Evolutionary conservation across 2,113 vertebrate species (phyloP), one percentile per base, ranked within the genome.

Genomic region (Silurus glanis): DNA sequence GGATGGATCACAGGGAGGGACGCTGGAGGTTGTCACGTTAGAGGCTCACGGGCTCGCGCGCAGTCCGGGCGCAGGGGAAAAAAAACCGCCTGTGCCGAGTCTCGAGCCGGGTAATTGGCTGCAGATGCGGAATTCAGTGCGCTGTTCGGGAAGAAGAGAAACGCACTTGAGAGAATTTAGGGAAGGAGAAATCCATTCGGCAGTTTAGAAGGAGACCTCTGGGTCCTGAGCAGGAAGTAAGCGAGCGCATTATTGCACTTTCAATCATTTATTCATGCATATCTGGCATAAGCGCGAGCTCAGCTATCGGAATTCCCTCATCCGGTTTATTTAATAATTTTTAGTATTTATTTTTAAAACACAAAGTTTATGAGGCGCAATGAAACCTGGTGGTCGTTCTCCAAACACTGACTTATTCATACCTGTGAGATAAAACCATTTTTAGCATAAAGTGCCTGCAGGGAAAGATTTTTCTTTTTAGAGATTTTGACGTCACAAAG

Each of bases 11-110:
- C 94, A 83, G 92, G 37, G 91, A 91, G 93, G 92, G 92, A 93
- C 91, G 93, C 92, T 94, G 94, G 91, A 92, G 92, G 93, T 37
- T 94, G 94, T 94, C 94, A 95, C 94, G 93, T 92, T 93, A 94
- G 93, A 94, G 93, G 93, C 92, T 91, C 91, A 72, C 92, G 90
- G 93, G 76, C 92, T 93, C 93, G 93, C 89, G 90, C 92, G 69
- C 49, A 9, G 47, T 49, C 21, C 61, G 37, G 8, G 49, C 7
- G 81, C 62, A 45, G 14, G 25, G 28, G 37, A 2, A 37, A 92
- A 92, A 94, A 93, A 94, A 93, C 91, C 92, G 90, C 90, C 88
- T 90, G 93, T 93, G 90, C 92, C 90, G 90, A 90, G 90, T 82
- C 85, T 85, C 84, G 76, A 88, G 87, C 89, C 83, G 91, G 64